phyloP scores from a whole-genome alignment of 2,113 vertebrate species.

The Coptodon bakossiorum region DNA sequence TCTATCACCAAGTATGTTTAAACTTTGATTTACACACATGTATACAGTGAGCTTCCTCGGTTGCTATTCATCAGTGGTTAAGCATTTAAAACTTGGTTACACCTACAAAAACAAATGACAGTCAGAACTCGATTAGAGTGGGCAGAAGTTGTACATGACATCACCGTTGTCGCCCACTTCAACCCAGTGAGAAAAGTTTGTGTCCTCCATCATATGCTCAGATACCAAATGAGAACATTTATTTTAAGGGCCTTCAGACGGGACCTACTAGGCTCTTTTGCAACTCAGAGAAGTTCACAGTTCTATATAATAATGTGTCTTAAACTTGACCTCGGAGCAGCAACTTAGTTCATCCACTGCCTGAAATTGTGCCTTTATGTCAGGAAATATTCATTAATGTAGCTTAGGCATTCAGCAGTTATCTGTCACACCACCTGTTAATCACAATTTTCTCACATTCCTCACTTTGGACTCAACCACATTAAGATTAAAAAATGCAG shows the following conservation, averaged over 20 bases:
- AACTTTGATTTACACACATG: neutral
- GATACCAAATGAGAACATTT: neutral
- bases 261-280: neutral
- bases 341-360: neutral
- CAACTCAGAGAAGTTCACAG: neutral
- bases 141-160: neutral
- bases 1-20: neutral
- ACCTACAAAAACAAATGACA: neutral
- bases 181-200: neutral
- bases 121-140: neutral
- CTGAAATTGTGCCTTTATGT: neutral
- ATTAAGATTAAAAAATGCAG: neutral
- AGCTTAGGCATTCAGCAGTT: neutral
- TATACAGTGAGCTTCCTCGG: neutral
- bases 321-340: neutral
- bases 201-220: neutral
- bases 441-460: neutral
- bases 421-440: neutral
- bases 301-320: neutral
- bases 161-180: neutral
- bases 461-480: neutral
- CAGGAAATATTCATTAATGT: neutral
- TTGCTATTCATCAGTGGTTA: neutral
- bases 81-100: neutral
- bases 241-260: neutral